phyloP scores from a whole-genome alignment of 1,140 invertebrate genomes.

The Wasmannia auropunctata region DNA sequence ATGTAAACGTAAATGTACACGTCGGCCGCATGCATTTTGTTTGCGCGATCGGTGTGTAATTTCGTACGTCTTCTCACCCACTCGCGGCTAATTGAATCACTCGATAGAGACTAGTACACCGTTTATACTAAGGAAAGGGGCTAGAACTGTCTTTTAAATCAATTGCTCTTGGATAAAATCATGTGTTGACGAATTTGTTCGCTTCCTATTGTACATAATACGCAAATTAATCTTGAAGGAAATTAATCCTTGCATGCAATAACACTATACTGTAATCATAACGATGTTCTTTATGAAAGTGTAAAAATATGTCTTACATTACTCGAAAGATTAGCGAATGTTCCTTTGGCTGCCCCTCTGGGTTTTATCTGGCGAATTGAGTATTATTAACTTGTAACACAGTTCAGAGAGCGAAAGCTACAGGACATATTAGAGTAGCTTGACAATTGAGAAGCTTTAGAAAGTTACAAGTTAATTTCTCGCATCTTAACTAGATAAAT shows the following conservation, averaged over 20 bases:
- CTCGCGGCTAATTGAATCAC: slow-evolving; percentile 35
- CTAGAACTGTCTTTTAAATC: not conserved
- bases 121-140: slow-evolving; percentile 22
- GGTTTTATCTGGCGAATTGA: not conserved
- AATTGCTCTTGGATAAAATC: slow-evolving; percentile 39
- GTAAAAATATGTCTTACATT: slow-evolving; percentile 73
- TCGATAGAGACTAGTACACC: slow-evolving; percentile 12
- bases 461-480: not conserved
- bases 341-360: not conserved
- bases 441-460: not conserved
- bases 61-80: slow-evolving; percentile 43
- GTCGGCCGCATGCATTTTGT: slow-evolving; percentile 2
- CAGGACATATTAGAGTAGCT: not conserved
- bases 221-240: slow-evolving; percentile 64
- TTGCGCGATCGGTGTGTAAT: not conserved
- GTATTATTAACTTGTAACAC: slow-evolving; percentile 8
- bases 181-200: slow-evolving; percentile 62
- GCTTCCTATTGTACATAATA: slow-evolving; percentile 76
- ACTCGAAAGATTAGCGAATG: not conserved
- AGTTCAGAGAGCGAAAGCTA: not conserved
- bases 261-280: slow-evolving; percentile 64
- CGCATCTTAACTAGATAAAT: not conserved
- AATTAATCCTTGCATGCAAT: slow-evolving; percentile 69
- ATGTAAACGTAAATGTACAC: not conserved
- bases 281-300: slow-evolving; percentile 73